phyloP scores from a whole-genome alignment of 2,113 vertebrate genomes.

The Phaetusa simplex region DNA sequence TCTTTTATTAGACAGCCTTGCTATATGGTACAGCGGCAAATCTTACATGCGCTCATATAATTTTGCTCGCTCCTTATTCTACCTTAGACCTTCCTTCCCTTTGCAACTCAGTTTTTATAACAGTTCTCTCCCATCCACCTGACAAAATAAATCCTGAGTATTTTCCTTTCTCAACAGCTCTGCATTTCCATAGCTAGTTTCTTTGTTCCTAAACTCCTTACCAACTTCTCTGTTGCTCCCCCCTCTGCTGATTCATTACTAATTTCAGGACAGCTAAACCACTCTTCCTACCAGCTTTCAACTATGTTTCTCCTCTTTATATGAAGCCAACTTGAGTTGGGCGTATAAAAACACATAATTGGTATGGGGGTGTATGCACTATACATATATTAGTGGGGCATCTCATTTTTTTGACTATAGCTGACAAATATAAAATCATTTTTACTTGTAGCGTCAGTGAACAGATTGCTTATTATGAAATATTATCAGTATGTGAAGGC shows the following conservation, averaged over 20 bases:
- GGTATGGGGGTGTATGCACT: constrained; percentile 14
- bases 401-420: constrained; percentile 28
- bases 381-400: background rate
- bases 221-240: background rate
- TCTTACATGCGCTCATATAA: background rate
- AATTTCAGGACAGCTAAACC: constrained; percentile 13
- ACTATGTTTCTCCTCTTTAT: background rate
- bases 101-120: background rate
- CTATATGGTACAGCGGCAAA: background rate
- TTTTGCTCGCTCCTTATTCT: background rate
- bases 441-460: constrained; percentile 5
- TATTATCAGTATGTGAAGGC: background rate
- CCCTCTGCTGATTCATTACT: background rate
- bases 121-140: background rate
- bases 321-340: background rate
- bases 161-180: background rate
- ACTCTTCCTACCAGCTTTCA: constrained; percentile 10
- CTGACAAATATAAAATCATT: constrained; percentile 7
- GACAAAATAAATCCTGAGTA: background rate
- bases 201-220: background rate
- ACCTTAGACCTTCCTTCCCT: background rate
- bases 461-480: constrained; percentile 55
- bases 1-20: background rate
- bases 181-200: background rate
- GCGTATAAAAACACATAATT: background rate